Percentiles rank a stretch among this genome's conserved stretches.
phyloP scores from a whole-genome alignment of 1,140 invertebrate species.

The Drosophila varians region DNA sequence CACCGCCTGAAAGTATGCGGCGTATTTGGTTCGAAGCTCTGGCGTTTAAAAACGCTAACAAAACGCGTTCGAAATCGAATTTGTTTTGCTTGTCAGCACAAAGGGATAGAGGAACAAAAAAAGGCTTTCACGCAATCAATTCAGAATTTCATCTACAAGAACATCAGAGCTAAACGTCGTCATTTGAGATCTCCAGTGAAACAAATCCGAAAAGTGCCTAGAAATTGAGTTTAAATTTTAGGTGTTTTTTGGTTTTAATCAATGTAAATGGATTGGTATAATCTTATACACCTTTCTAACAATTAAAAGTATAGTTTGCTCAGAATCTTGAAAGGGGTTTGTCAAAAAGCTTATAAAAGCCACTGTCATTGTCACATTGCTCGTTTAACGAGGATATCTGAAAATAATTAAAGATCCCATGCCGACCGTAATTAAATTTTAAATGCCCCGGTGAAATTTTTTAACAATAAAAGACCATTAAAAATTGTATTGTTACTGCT shows the following conservation, averaged over 20 bases:
- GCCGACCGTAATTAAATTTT: not conserved
- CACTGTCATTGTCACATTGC: no score
- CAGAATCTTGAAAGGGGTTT: no score
- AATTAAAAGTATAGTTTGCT: no score
- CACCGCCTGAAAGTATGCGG: conserved; percentile 24
- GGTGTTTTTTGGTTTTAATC: no score
- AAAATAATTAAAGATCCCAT: not conserved
- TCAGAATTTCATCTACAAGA: conserved; percentile 4
- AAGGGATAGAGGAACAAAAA: conserved; percentile 5
- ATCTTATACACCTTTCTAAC: no score
- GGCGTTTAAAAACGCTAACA: conserved; percentile 29
- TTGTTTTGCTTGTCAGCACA: conserved; percentile 23
- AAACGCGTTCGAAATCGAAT: conserved; percentile 27
- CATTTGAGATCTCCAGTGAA: conserved; percentile 13
- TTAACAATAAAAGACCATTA: not conserved
- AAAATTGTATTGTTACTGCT: conserved; percentile 23
- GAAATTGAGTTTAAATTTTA: no score
- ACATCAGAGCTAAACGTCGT: conserved; percentile 10
- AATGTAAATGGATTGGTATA: no score
- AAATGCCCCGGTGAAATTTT: not conserved
- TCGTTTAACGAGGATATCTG: no score
- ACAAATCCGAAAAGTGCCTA: not conserved
- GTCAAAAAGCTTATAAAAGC: no score
- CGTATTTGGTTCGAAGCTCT: not conserved
- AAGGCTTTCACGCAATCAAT: conserved; percentile 7